A percentile compares a stretch with the other conserved stretches of the same genome.
Conservation (phyloP, 92 coral and sea anemone species). For the Siderastrea siderea region DNA sequence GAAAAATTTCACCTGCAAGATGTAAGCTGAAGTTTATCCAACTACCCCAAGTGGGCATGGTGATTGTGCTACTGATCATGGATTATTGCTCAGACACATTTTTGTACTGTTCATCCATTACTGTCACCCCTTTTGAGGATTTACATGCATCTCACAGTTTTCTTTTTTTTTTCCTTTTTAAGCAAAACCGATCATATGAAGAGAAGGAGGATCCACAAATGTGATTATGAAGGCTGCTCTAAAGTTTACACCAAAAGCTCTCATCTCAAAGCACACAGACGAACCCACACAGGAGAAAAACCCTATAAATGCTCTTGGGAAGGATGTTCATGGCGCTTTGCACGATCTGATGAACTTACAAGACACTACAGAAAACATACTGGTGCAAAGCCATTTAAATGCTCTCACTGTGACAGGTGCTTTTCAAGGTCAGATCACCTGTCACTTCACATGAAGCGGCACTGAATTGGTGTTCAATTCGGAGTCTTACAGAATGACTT, state of each 20-base stretch:
- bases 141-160: too few relatives aligned
- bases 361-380: slow-evolving; percentile 99
- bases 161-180: slow-evolving; percentile 11
- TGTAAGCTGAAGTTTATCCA: too few relatives aligned
- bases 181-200: slow-evolving; percentile 85
- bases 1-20: too few relatives aligned
- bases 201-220: slow-evolving; percentile 93
- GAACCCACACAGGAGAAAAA: slow-evolving; percentile 99
- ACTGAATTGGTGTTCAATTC: slow-evolving; percentile 63
- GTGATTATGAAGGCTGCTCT: slow-evolving; percentile 99
- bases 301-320: slow-evolving; percentile 99
- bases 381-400: slow-evolving; percentile 98
- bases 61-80: too few relatives aligned
- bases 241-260: slow-evolving; percentile 99
- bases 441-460: slow-evolving; percentile 99
- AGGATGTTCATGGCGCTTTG: slow-evolving; percentile 99
- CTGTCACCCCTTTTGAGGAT: too few relatives aligned
- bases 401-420: slow-evolving; percentile 97
- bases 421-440: slow-evolving; percentile 99
- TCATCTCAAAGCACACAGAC: slow-evolving; percentile 97
- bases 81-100: too few relatives aligned
- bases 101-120: too few relatives aligned
- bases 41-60: too few relatives aligned
- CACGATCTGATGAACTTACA: slow-evolving; percentile 99
- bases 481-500: neutral